Conservation (phyloP, 2,797 vertebrate species). For the Synaphobranchus kaupii region DNA sequence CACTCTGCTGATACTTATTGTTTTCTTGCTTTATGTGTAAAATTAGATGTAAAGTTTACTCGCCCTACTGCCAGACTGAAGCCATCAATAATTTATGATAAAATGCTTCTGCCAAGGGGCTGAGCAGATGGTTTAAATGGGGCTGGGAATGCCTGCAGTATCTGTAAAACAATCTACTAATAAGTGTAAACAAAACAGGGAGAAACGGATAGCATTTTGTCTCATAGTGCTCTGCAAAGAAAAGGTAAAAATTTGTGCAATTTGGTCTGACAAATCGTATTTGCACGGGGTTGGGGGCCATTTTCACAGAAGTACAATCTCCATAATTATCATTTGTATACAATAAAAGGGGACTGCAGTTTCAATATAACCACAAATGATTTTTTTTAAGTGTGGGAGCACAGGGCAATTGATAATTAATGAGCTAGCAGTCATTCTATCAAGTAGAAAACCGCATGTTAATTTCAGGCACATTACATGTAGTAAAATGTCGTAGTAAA, state of each 20-base stretch:
- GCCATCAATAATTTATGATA: conserved; percentile 14
- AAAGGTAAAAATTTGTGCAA: not conserved
- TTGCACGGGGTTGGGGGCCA: not conserved
- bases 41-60: conserved; percentile 14
- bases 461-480: not conserved
- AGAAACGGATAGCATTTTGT: conserved; percentile 8
- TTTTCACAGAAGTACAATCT: not conserved
- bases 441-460: not conserved
- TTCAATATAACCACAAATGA: not conserved
- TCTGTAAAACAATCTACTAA: conserved; percentile 14
- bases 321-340: not conserved
- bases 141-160: not conserved
- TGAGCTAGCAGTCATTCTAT: not conserved
- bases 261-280: not conserved
- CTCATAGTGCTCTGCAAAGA: not conserved
- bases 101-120: not conserved
- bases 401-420: conserved; percentile 3
- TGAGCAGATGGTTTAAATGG: conserved; percentile 12
- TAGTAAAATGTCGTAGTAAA: not conserved
- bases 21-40: not conserved
- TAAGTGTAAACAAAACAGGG: conserved; percentile 12
- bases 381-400: not conserved
- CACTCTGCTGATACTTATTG: not conserved
- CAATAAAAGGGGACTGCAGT: not conserved
- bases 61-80: not conserved